Evolutionary conservation across 1,140 invertebrate species (phyloP), one percentile per base, ranked within the genome.

Genomic region (Drosophila baimaii): DNA sequence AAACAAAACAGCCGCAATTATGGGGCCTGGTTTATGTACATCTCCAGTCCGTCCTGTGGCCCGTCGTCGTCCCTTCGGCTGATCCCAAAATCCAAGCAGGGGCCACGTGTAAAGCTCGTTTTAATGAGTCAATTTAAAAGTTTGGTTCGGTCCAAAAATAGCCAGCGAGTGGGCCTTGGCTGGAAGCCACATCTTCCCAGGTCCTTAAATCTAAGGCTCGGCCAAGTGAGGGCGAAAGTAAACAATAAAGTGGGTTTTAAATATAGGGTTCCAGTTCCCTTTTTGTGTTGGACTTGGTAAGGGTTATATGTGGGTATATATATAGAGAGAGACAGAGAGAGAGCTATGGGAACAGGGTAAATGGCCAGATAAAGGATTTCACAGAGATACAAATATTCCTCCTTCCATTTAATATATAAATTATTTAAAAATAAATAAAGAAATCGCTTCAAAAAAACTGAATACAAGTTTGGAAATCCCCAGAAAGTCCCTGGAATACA

Each of bases 61-160:
- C 29, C 62, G 1, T 12, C 13, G 9, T 10, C 23, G 9, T 33
- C 39, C 29, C 15, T 13, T 13, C 13, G 12, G 9, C 46, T 52
- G 29, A 49, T n/a, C 46, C 71, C 37, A 27, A 63, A 62, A 62
- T 44, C 56, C 57, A 6, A 46, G 21, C 39, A 10, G 29, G 25
- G 25, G 75, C 74, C 75, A 77, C 75, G 75, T 77, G 75, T 62
- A 70, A 77, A 77, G 75, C 75, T 77, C 37, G 74, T 77, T 77
- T 75, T 75, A 75, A 75, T 77, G 65, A 77, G 74, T 70, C 75
- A 70, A 70, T 77, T 77, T 77, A 56, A 69, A 77, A 77, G 74
- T 77, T 77, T 52, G 17, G 15, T 27, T 27, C 17, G 9, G 5
- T 39, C 63, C 37, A 77, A 77, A 77, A 77, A 69, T 69, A 69